Base-by-base conservation (phyloP, 30 jellyfish, hydroid and myxozoan genomes). In the Catostylus mosaicus region DNA sequence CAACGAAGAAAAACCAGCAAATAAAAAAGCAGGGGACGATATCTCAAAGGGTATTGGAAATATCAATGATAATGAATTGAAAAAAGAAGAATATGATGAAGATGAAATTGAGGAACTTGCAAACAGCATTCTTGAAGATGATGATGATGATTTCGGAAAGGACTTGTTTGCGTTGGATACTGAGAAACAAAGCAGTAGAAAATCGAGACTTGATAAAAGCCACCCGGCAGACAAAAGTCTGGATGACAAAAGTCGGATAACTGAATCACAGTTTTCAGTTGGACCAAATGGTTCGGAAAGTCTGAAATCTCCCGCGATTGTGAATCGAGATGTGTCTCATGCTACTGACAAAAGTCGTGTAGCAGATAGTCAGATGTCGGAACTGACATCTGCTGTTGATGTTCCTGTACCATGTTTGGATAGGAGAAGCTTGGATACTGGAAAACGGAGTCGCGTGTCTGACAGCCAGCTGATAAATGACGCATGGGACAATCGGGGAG, bases 271-370 rank as follows among this genome's bases (percentile, higher is more conserved):
- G 52, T 47, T 47, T 16, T 6, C 3, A 2, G 14, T 4, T 48
- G 24, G 4, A 48, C 27, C 11, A 9, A 16, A 8, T 48, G 54
- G 14, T 14, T 14, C 14, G 54, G 14, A 40, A 40, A 40, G n/a
- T n/a, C n/a, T n/a, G n/a, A n/a, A 62, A 62, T 2, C 16, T 46
- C 12, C 9, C 67, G 26, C 16, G 1, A 54, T 12, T 29, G 67
- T n/a, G 26, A 54, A 54, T 12, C 16, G 31, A 54, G 67, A 10
- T 9, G 1, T 18, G 22, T n/a, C 14, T 54, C 31, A 54, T 54
- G 67, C n/a, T n/a, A n/a, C n/a, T n/a, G n/a, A n/a, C 74, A 36
- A 22, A 61, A 77, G 88, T 60, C 79, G 71, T 14, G 72, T 77
- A 20, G 40, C 78, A 32, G 79, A 77, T 34, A 61, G 73, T 64